Evolutionary conservation across 2,113 vertebrate species (phyloP), one percentile per base, ranked within the genome.

Genomic region (Beaufortia kweichowensis): DNA sequence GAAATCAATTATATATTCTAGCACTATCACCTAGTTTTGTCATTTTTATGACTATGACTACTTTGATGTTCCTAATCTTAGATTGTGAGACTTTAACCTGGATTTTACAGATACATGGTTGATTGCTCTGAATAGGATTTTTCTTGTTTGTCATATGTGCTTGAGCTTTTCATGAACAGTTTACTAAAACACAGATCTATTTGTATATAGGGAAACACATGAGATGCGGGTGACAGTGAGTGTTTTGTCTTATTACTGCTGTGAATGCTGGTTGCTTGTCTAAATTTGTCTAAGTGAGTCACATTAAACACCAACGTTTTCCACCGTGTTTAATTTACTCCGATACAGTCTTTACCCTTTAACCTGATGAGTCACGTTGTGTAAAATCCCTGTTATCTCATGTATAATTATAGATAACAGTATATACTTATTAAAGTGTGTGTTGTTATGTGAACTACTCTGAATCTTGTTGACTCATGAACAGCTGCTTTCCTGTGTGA

Each of bases 171-270:
- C 35, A 39, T 39, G 35, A 39, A 2, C 35, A 39, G 35, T 48
- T 66, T 48, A 48, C 26, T 28, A 39, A 11, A 24, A 17, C 35
- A 7, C 35, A 4, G 62, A 19, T 7, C 2, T 24, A 1, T 65
- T 48, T 46, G 26, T 12, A 21, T 67, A 15, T 46, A 15, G 15
- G 43, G 46, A 67, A 67, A 9, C 65, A 53, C 46, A 48, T 31
- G 59, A 68, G 17, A 14, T 21, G 46, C 66, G 53, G 46, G 19
- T 68, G 65, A 33, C 65, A 31, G 26, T 53, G 66, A 55, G 28
- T 53, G 19, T 9, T 19, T 50, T 33, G 19, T 53, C n/a, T 33
- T 55, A 33, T 46, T 15, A 26, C 11, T 9, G 28, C 29, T 24
- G 41, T 12, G 26, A 29, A 29, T 21, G 43, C 6, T 2, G 15